Percentiles rank a stretch among this genome's conserved stretches.
Evolutionary conservation across 2,113 vertebrate species (phyloP).

Genomic region (Cyanoramphus novaezelandiae): DNA sequence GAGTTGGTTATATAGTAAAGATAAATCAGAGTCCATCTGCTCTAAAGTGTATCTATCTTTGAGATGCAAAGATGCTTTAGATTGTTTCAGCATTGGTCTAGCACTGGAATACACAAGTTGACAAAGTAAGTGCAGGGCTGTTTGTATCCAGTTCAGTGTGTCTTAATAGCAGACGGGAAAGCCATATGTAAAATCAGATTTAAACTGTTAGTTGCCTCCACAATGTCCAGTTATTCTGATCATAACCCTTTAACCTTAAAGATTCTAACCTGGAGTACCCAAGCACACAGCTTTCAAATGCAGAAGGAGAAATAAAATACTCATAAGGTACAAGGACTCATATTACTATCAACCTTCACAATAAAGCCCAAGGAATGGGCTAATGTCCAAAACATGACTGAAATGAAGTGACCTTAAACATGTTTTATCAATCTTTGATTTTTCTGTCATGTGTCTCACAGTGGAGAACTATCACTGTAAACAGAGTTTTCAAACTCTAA

Average conservation of each 20-base stretch:
- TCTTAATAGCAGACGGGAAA: too few relatives aligned
- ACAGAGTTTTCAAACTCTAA: neutral
- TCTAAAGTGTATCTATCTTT: neutral
- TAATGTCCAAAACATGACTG: neutral
- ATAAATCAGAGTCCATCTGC: neutral
- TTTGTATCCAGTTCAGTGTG: too few relatives aligned
- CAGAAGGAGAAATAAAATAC: neutral
- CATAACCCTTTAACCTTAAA: neutral
- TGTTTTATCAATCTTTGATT: neutral
- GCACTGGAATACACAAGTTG: neutral
- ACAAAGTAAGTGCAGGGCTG: too few relatives aligned
- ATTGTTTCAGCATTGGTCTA: neutral
- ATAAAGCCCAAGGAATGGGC: neutral
- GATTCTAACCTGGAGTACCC: neutral
- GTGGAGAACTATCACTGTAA: neutral
- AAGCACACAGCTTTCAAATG: neutral
- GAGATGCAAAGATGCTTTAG: neutral
- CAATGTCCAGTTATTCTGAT: neutral
- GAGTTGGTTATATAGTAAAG: neutral
- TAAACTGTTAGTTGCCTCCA: too few relatives aligned
- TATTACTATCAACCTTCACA: neutral
- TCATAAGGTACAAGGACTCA: neutral
- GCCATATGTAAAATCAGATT: too few relatives aligned
- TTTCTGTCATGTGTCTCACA: neutral
- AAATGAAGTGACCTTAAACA: neutral